Conservation (phyloP, 2,113 vertebrate genomes). For the Rhinoderma darwinii region DNA sequence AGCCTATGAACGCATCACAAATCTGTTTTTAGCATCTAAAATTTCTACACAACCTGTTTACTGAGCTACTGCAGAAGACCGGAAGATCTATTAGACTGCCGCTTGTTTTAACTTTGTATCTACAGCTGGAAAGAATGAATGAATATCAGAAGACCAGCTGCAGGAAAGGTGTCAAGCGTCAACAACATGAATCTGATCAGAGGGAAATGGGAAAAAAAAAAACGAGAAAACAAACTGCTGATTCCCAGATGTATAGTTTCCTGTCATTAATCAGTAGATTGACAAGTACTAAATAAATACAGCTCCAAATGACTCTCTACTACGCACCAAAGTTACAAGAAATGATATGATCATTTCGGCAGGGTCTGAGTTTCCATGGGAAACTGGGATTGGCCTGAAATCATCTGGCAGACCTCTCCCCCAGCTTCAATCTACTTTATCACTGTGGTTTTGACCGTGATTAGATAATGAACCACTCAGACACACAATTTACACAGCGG, state of each 20-base stretch:
- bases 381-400: slow-evolving; percentile 79
- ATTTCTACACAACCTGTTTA: not conserved
- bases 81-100: not conserved
- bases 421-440: slow-evolving; percentile 89
- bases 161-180: slow-evolving; percentile 32
- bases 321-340: slow-evolving; percentile 65
- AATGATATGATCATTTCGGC: slow-evolving; percentile 72
- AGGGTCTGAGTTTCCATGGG: slow-evolving; percentile 79
- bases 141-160: not conserved
- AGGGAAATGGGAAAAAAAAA: not conserved
- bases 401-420: slow-evolving; percentile 83
- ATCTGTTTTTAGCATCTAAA: not conserved
- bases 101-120: not conserved
- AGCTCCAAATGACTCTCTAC: not conserved
- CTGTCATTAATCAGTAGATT: slow-evolving; percentile 39
- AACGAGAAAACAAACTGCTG: not conserved
- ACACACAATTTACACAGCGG: slow-evolving; percentile 92
- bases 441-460: slow-evolving; percentile 89
- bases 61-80: not conserved
- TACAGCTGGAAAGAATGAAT: slow-evolving; percentile 14
- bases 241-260: slow-evolving; percentile 33
- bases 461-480: slow-evolving; percentile 98
- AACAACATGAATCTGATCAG: slow-evolving; percentile 14
- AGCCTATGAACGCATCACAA: too few species aligned
- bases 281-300: slow-evolving; percentile 35